Percentiles rank a stretch among this genome's conserved stretches.
Evolutionary conservation across 2,888 invertebrate species (phyloP).

Genomic region (Euplagia quadripunctaria): DNA sequence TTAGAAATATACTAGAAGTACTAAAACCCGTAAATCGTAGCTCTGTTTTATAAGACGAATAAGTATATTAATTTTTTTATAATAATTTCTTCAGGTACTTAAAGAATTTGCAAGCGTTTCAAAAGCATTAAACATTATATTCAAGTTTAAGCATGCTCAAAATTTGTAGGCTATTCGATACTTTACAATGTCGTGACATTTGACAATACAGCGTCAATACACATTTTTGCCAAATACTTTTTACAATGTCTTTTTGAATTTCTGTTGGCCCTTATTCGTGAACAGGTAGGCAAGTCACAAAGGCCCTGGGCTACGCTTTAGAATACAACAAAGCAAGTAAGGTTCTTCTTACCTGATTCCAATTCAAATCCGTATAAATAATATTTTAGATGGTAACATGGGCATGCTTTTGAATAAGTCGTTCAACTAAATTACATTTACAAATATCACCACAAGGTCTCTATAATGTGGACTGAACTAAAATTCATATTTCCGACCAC

Average conservation of each 20-base stretch:
- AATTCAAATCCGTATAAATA: conserved; percentile 46
- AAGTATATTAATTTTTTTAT: not conserved
- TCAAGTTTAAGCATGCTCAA: not conserved
- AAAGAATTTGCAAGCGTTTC: not conserved
- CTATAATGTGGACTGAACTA: conserved; percentile 13
- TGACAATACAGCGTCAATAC: conserved; percentile 34
- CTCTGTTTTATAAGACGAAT: not conserved
- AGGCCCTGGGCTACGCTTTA: conserved; percentile 41
- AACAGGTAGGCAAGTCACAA: conserved; percentile 53
- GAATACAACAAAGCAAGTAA: conserved; percentile 51
- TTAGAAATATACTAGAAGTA: no score
- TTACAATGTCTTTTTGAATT: conserved; percentile 45
- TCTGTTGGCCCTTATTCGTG: conserved; percentile 43
- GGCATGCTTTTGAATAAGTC: conserved; percentile 21
- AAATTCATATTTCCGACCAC: not conserved
- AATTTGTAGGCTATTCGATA: conserved; percentile 27
- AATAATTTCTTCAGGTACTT: not conserved
- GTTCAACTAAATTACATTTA: conserved; percentile 32
- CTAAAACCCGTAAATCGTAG: not conserved
- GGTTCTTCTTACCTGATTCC: conserved; percentile 53
- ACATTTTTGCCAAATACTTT: conserved; percentile 40
- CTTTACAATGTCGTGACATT: conserved; percentile 32
- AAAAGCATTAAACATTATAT: not conserved
- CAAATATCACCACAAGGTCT: conserved; percentile 22
- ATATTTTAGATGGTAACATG: conserved; percentile 32